These are phyloP conservation scores for Leucopsar rothschildi DNA, from an alignment of 2,113 vertebrate genomes.

Conservation along the genomic window DNA sequence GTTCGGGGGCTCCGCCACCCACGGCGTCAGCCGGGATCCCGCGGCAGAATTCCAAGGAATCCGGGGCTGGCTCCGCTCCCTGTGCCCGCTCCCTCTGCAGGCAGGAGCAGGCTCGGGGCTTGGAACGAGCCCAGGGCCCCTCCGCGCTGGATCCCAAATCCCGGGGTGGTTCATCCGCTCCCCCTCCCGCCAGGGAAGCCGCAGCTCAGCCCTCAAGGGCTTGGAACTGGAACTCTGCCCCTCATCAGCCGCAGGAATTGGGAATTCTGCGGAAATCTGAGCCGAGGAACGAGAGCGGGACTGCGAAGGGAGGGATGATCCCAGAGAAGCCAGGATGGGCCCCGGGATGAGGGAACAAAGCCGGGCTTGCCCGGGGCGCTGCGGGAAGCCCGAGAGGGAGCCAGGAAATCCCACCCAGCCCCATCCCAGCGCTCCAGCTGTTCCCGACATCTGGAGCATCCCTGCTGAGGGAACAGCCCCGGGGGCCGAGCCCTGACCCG, in stretches of 20 bases:
- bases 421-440: background rate
- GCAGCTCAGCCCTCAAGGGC: background rate
- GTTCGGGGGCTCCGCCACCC: constrained; percentile 49
- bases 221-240: background rate
- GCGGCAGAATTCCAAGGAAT: constrained; percentile 8
- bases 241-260: rapidly evolving
- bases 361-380: background rate
- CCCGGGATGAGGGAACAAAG: background rate
- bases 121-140: background rate
- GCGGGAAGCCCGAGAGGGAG: background rate
- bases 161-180: background rate
- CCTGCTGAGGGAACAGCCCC: rapidly evolving
- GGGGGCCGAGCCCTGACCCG: background rate
- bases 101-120: constrained; percentile 42
- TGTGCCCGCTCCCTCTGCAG: constrained; percentile 34
- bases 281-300: rapidly evolving
- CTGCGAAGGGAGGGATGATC: background rate
- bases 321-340: background rate
- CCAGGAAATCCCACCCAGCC: background rate
- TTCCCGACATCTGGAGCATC: background rate
- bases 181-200: background rate
- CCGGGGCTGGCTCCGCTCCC: background rate
- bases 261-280: background rate
- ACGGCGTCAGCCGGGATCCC: background rate
- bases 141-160: background rate